These are phyloP conservation scores for Rutilus rutilus DNA, from an alignment of 2,113 vertebrate species.

Conservation along the genomic window DNA sequence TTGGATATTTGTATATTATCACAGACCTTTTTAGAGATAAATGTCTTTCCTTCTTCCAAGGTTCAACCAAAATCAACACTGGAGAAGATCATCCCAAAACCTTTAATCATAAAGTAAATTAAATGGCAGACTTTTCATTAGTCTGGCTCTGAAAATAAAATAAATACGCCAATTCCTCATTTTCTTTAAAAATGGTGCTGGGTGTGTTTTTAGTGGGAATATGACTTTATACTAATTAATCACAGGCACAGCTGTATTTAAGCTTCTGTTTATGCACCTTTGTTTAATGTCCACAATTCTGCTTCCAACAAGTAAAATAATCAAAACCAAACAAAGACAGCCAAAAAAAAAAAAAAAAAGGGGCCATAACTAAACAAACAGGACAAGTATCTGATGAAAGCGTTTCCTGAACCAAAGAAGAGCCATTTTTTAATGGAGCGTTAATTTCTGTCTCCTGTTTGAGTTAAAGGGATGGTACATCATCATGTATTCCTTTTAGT, in stretches of 20 bases:
- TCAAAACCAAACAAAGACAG: neutral
- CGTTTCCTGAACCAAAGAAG: neutral
- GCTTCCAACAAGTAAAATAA: conserved; percentile 1
- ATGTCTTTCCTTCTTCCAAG: neutral
- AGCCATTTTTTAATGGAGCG: neutral
- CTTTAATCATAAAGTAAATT: conserved; percentile 42
- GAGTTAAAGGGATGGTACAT: neutral
- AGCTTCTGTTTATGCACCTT: conserved; percentile 16
- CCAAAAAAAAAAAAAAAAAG: neutral
- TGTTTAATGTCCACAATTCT: conserved; percentile 5
- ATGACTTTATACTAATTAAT: neutral
- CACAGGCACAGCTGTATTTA: neutral
- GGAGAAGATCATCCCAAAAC: conserved; percentile 5
- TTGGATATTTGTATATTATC: conserved; percentile 36
- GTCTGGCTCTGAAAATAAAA: conserved; percentile 14
- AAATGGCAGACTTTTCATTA: conserved; percentile 44
- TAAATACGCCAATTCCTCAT: conserved; percentile 17
- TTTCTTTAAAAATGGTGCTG: neutral
- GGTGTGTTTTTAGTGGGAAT: conserved; percentile 16
- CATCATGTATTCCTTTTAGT: neutral
- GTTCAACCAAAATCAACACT: conserved; percentile 38
- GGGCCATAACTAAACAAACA: neutral
- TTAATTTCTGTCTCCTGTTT: neutral
- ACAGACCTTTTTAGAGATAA: conserved; percentile 29
- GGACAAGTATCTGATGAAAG: neutral